Evolutionary conservation across 1,140 invertebrate species (phyloP).

Genomic region (Teleopsis dalmanni): DNA sequence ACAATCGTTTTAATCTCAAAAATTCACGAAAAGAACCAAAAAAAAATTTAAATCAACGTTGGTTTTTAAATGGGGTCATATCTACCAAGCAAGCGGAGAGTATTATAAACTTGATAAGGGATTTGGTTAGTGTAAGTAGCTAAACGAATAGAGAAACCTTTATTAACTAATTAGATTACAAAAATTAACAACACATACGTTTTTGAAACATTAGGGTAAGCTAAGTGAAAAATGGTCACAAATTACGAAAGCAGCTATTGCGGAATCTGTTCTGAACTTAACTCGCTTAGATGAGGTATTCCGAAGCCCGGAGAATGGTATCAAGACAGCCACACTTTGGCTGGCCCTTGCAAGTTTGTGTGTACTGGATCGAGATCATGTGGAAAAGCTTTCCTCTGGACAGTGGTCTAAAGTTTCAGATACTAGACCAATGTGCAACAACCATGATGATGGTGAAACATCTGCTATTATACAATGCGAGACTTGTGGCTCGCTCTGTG

Average conservation of each 20-base stretch:
- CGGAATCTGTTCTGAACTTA: slow-evolving; percentile 79
- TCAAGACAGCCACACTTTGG: slow-evolving; percentile 82
- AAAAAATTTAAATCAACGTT: slow-evolving; percentile 47
- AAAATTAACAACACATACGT: background rate
- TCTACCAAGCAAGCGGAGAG: slow-evolving; percentile 77
- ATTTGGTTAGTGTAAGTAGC: slow-evolving; percentile 83
- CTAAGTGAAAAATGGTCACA: slow-evolving; percentile 78
- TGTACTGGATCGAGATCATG: slow-evolving; percentile 85
- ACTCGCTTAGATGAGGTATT: slow-evolving; percentile 71
- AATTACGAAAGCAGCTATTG: slow-evolving; percentile 84
- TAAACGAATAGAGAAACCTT: no score
- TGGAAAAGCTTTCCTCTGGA: slow-evolving; percentile 70
- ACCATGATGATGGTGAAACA: slow-evolving; percentile 95
- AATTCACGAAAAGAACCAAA: slow-evolving; percentile 20
- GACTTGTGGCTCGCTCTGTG: slow-evolving; percentile 85
- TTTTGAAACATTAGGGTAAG: slow-evolving; percentile 60
- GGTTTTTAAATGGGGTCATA: slow-evolving; percentile 82
- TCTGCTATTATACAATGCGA: slow-evolving; percentile 88
- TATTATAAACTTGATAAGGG: slow-evolving; percentile 79
- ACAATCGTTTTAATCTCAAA: background rate
- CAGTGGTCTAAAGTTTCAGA: slow-evolving; percentile 54
- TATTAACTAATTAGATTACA: background rate
- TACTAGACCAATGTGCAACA: slow-evolving; percentile 66
- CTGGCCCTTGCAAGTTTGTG: slow-evolving; percentile 86
- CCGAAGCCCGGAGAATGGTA: slow-evolving; percentile 65